A percentile compares a stretch with the other conserved stretches of the same genome.
phyloP scores from a whole-genome alignment of 2,113 vertebrate species.

The Carollia perspicillata region DNA sequence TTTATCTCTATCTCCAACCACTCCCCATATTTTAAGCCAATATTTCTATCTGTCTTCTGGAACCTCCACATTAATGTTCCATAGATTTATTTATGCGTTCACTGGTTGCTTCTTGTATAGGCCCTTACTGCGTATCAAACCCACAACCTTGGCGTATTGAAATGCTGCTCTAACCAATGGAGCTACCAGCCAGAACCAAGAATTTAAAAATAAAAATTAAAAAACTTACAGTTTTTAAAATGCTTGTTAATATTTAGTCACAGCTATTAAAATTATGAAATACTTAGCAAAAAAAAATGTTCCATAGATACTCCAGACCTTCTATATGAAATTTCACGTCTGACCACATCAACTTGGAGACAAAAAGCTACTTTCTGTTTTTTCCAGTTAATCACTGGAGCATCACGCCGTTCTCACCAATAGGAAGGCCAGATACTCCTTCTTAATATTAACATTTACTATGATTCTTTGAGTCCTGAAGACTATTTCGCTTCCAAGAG shows the following conservation, averaged over 20 bases:
- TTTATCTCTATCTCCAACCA: not conserved
- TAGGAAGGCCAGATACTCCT: not conserved
- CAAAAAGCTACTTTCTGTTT: not conserved
- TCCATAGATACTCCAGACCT: not conserved
- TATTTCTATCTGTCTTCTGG: not conserved
- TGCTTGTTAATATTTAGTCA: no score
- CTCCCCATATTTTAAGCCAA: not conserved
- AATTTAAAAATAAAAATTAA: no score
- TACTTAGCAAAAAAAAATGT: no score
- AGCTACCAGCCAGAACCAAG: no score
- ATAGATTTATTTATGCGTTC: no score
- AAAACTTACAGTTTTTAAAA: no score
- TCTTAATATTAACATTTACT: not conserved
- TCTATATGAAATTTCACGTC: not conserved
- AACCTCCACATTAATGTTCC: not conserved
- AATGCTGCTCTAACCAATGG: no score
- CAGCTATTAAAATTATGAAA: no score
- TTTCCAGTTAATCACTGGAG: not conserved
- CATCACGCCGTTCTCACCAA: not conserved
- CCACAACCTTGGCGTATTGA: no score
- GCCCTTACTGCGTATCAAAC: no score
- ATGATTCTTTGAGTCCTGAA: not conserved
- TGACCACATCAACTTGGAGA: not conserved
- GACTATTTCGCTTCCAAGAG: not conserved
- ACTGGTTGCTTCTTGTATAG: no score